Evolutionary conservation across 1,140 invertebrate genomes (phyloP).

Genomic region (Lordiphosa mommai): DNA sequence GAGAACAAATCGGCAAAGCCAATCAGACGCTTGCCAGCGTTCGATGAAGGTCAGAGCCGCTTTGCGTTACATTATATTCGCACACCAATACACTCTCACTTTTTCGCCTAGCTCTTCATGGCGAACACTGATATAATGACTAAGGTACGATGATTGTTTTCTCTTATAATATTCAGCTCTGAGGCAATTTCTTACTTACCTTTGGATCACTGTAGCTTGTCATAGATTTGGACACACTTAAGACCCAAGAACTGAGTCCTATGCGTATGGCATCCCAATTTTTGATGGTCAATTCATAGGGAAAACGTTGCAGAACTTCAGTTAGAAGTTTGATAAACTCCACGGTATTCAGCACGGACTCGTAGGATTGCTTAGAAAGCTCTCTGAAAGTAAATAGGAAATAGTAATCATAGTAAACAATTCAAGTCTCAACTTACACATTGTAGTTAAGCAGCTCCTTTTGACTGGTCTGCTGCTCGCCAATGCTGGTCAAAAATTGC

Average conservation of each 20-base stretch:
- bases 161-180: no score
- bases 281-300: constrained; percentile 78
- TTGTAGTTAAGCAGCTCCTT: constrained; percentile 68
- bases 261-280: constrained; percentile 86
- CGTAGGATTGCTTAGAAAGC: constrained; percentile 33
- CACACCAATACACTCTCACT: no score
- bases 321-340: constrained; percentile 79
- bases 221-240: constrained; percentile 80
- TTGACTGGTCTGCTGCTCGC: constrained; percentile 36
- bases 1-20: no score
- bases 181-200: constrained; percentile 35
- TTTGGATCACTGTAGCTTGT: constrained; percentile 78
- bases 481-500: constrained; percentile 53
- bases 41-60: no score
- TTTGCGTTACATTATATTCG: no score
- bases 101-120: no score
- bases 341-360: constrained; percentile 68
- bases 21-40: no score
- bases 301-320: constrained; percentile 75
- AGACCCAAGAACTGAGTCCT: constrained; percentile 83
- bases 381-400: constrained; percentile 22
- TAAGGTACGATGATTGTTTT: no score
- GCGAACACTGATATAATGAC: no score
- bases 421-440: constrained; percentile 42
- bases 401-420: background rate